These are phyloP conservation scores for Cotesia chilonis DNA, from an alignment of 1,140 invertebrate genomes.

Conservation along the genomic window DNA sequence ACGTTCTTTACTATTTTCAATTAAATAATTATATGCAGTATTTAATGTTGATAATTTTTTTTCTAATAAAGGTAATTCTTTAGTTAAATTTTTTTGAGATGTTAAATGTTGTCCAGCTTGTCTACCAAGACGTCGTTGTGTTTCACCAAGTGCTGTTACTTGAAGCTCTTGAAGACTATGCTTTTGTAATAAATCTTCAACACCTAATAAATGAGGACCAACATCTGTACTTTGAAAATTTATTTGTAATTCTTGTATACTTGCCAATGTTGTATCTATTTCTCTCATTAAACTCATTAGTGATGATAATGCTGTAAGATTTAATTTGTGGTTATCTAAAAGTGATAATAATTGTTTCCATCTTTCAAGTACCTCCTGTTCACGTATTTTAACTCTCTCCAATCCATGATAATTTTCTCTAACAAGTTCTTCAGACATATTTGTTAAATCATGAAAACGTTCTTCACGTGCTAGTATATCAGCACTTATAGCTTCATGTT, in stretches of 20 bases:
- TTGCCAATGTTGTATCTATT: conserved; percentile 87
- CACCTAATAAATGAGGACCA: conserved; percentile 89
- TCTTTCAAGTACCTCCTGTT: conserved; percentile 85
- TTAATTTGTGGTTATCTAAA: conserved; percentile 84
- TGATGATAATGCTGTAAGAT: conserved; percentile 79
- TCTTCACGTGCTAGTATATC: conserved; percentile 96
- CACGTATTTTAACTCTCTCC: conserved; percentile 82
- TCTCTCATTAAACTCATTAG: conserved; percentile 89
- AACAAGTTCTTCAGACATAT: conserved; percentile 90
- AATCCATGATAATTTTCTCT: conserved; percentile 91
- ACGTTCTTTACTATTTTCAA: conserved; percentile 79
- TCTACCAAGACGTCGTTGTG: conserved; percentile 78
- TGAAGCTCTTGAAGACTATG: conserved; percentile 92
- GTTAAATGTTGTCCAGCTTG: conserved; percentile 68
- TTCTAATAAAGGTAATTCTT: conserved; percentile 74
- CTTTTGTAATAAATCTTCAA: conserved; percentile 93
- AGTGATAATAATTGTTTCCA: conserved; percentile 89
- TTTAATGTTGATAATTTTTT: conserved; percentile 78
- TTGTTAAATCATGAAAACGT: conserved; percentile 90
- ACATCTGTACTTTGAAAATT: conserved; percentile 88
- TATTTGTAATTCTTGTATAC: conserved; percentile 82
- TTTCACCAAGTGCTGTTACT: conserved; percentile 85
- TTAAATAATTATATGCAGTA: conserved; percentile 75
- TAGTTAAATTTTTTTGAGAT: conserved; percentile 53
- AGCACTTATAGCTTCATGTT: conserved; percentile 97